Evolutionary conservation across 2,113 vertebrate genomes (phyloP).

Genomic region (Rhinopithecus roxellana): DNA sequence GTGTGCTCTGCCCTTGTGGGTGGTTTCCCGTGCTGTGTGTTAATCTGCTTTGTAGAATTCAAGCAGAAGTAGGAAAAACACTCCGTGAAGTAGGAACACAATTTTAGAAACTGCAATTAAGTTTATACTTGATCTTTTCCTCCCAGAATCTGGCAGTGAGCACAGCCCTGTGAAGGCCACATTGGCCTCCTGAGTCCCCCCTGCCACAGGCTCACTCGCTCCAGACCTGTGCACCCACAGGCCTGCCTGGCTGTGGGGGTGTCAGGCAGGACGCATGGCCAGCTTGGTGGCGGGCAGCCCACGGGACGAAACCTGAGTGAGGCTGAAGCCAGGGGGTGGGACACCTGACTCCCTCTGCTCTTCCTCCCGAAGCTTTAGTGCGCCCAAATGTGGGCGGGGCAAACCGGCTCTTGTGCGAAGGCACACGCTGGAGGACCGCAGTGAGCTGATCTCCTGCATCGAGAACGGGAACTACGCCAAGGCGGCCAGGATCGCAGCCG

Average conservation of each 20-base stretch:
- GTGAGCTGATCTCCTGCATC: conserved; percentile 95
- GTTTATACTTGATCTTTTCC: rapidly evolving
- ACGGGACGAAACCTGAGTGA: rapidly evolving
- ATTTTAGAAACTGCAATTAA: rapidly evolving
- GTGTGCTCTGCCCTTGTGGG: no score
- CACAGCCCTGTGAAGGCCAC: neutral
- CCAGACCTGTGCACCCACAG: no score
- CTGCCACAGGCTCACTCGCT: neutral
- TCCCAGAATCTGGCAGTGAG: neutral
- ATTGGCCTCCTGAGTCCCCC: neutral
- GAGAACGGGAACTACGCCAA: conserved; percentile 97
- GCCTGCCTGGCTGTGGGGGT: neutral
- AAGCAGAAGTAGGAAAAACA: rapidly evolving
- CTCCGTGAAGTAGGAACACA: rapidly evolving
- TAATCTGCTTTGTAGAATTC: no score
- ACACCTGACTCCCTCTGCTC: neutral
- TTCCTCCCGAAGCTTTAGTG: conserved; percentile 80
- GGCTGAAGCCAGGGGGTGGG: neutral
- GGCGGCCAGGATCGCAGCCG: conserved; percentile 96
- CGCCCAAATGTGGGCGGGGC: conserved; percentile 95
- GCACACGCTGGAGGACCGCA: conserved; percentile 95
- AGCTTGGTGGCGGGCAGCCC: neutral
- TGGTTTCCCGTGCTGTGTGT: neutral
- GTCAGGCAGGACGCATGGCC: neutral
- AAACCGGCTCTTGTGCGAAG: conserved; percentile 96